A percentile compares a stretch with the other conserved stretches of the same genome.
Conservation (phyloP, 2,888 invertebrate genomes). For the Drosophila austrosaltans region DNA sequence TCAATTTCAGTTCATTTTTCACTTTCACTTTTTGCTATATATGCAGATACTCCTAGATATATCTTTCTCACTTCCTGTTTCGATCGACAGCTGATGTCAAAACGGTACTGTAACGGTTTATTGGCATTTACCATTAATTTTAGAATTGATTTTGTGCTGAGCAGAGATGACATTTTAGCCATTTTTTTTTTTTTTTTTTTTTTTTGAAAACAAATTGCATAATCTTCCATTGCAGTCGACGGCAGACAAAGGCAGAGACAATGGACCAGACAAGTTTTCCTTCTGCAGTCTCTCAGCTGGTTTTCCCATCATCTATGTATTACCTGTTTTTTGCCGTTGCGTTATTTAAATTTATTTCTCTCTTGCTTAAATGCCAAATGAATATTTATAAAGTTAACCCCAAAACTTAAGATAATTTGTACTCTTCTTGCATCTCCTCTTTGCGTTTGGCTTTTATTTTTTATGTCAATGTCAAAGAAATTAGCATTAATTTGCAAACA, state of each 20-base stretch:
- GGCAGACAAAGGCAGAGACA: constrained; percentile 1
- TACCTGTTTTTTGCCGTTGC: constrained; percentile 7
- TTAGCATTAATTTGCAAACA: constrained; percentile 58
- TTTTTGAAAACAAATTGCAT: background rate
- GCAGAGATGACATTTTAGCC: background rate
- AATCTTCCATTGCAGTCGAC: background rate
- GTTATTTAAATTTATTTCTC: constrained; percentile 10
- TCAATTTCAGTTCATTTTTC: constrained; percentile 30
- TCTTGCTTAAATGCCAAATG: constrained; percentile 7
- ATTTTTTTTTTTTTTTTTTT: background rate
- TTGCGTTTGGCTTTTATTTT: constrained; percentile 14
- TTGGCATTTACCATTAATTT: background rate
- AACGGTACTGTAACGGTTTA: background rate
- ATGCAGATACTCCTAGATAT: background rate
- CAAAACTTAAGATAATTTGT: constrained; percentile 22
- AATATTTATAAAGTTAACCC: background rate
- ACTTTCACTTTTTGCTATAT: constrained; percentile 43
- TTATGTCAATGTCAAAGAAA: constrained; percentile 61
- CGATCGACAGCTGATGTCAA: background rate
- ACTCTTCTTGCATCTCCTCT: background rate
- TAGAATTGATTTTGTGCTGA: background rate
- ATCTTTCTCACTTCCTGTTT: background rate
- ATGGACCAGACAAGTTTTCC: constrained; percentile 5
- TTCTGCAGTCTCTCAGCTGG: constrained; percentile 18
- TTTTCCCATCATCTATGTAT: constrained; percentile 8